Evolutionary conservation across 1,140 invertebrate genomes (phyloP).

Genomic region (Atta colombica): DNA sequence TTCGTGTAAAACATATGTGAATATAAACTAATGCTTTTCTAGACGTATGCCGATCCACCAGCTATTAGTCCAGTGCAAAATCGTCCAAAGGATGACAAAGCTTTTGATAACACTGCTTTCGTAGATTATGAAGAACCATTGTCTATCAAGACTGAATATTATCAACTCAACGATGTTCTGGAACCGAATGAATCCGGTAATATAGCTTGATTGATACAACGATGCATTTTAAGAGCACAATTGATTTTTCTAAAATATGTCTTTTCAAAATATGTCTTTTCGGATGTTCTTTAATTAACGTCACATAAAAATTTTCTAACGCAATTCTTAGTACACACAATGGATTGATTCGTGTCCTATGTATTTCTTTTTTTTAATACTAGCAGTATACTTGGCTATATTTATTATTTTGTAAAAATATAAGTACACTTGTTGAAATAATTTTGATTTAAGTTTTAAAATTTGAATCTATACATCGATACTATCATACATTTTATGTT

Average conservation of each 20-base stretch:
- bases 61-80: conserved; percentile 75
- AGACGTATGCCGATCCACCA: conserved; percentile 84
- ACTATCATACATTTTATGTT: no score
- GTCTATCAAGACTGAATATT: conserved; percentile 91
- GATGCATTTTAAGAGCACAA: not conserved
- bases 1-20: not conserved
- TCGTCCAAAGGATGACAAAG: conserved; percentile 83
- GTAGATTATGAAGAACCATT: conserved; percentile 92
- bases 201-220: conserved; percentile 1
- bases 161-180: conserved; percentile 88
- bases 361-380: no score
- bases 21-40: conserved; percentile 57
- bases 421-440: no score
- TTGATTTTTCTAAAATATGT: not conserved
- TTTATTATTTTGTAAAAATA: no score
- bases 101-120: conserved; percentile 91
- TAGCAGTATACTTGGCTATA: no score
- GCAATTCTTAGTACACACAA: no score
- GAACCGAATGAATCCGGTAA: conserved; percentile 83
- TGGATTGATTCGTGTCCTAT: no score
- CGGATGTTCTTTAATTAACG: not conserved
- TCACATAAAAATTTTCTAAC: not conserved
- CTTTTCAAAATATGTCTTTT: not conserved
- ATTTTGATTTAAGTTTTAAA: no score
- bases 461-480: no score